Evolutionary conservation across 2,888 invertebrate species (phyloP).

Genomic region (Volucella zonaria): DNA sequence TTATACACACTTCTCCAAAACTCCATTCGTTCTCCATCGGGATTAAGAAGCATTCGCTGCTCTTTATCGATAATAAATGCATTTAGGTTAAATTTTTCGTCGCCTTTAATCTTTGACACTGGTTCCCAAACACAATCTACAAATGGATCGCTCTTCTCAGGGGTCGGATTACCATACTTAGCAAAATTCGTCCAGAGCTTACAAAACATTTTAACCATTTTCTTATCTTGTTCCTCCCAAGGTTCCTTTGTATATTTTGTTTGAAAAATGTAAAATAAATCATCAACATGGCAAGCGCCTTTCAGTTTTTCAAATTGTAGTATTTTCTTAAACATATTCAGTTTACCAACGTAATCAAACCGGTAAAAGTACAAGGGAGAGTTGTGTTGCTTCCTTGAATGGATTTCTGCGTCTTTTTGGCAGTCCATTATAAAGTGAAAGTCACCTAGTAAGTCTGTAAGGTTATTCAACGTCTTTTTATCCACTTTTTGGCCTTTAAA

Average conservation of each 20-base stretch:
- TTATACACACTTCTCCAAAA: constrained; percentile 80
- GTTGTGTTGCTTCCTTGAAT: constrained; percentile 76
- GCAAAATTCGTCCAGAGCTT: constrained; percentile 87
- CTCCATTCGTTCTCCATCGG: constrained; percentile 78
- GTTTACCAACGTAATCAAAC: constrained; percentile 84
- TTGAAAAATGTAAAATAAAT: constrained; percentile 85
- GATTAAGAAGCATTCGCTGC: constrained; percentile 78
- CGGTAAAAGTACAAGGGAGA: constrained; percentile 85
- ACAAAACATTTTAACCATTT: constrained; percentile 83
- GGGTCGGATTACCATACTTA: constrained; percentile 83
- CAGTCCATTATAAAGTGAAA: constrained; percentile 79
- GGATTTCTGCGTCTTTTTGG: constrained; percentile 77
- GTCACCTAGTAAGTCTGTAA: constrained; percentile 84
- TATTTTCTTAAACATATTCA: constrained; percentile 84
- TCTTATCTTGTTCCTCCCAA: constrained; percentile 75
- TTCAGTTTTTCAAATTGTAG: constrained; percentile 81
- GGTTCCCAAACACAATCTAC: constrained; percentile 77
- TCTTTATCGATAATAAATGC: constrained; percentile 79
- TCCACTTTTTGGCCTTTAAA: constrained; percentile 81
- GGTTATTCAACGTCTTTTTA: constrained; percentile 81
- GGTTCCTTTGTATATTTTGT: constrained; percentile 67
- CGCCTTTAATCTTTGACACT: constrained; percentile 67
- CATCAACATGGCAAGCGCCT: constrained; percentile 86
- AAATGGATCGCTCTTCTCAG: constrained; percentile 61
- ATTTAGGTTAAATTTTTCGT: constrained; percentile 76